phyloP scores from a whole-genome alignment of 2,113 vertebrate species.

The Passer montanus region DNA sequence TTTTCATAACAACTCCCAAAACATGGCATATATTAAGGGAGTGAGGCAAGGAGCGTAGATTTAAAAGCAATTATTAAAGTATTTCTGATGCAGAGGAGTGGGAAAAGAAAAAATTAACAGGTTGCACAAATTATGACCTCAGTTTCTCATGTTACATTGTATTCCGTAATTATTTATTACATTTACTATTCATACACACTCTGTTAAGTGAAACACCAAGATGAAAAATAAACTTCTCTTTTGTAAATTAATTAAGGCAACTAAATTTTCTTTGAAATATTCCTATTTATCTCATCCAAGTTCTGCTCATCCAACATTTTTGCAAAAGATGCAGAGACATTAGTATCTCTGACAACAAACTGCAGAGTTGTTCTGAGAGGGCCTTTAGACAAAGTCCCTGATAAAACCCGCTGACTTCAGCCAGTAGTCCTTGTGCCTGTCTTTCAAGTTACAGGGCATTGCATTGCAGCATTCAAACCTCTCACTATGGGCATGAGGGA shows the following conservation, averaged over 20 bases:
- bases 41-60: not conserved
- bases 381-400: not conserved
- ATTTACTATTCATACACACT: not conserved
- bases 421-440: not conserved
- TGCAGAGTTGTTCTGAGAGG: not conserved
- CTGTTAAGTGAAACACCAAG: not conserved
- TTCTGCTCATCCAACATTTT: not conserved
- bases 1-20: not conserved
- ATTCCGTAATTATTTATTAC: not conserved
- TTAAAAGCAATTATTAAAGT: not conserved
- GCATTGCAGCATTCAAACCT: not conserved
- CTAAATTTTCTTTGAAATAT: not conserved
- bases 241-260: not conserved
- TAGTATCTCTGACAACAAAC: not conserved
- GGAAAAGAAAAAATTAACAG: not conserved
- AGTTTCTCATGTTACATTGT: not conserved
- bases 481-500: fast-evolving
- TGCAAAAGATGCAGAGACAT: not conserved
- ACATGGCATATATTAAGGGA: not conserved
- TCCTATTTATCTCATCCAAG: not conserved
- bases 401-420: not conserved
- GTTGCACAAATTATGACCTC: not conserved
- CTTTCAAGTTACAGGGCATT: not conserved
- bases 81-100: not conserved
- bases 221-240: not conserved